Evolutionary conservation across 2,797 vertebrate species (phyloP), one percentile per base, ranked within the genome.

Genomic region (Neoniphon sammara): DNA sequence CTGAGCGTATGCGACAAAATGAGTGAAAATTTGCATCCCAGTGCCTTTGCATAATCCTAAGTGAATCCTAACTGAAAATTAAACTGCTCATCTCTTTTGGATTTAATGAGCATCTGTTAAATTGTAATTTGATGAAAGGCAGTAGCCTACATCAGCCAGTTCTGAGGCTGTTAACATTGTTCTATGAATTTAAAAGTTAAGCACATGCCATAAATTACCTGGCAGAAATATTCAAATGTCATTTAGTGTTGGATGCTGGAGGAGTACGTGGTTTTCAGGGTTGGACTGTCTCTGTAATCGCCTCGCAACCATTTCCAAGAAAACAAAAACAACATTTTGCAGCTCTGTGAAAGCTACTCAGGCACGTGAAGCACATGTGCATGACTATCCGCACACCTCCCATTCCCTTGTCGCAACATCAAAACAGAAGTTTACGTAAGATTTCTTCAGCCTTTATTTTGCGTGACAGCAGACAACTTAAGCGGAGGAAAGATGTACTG

Each of bases 401-500:
- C 3, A 3, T 42, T 42, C 10, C 8, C 21, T 4, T 23, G 53
- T 56, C 30, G 23, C 64, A 67, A 70, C 77, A 81, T 73, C 75
- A 90, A 77, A 82, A 34, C 63, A 79, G n/a, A 65, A 20, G 57
- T 36, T 75, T 58, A 74, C 53, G 36, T 42, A 18, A 23, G 54
- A 75, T 50, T 66, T 86, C 0, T 34, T 75, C 23, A 74, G 52
- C 42, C 77, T 89, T 89, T 84, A 87, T 90, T 91, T 88, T 84
- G 63, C 67, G 89, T 30, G 10, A 85, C 83, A 86, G 75, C 85
- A 80, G 72, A 87, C 77, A 85, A 78, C 64, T 80, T 56, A 75
- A 89, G 84, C 85, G 81, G 80, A 84, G 75, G 65, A 75, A 73
- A 69, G 56, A 63, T 73, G 68, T 77, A 84, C 61, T 82, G 82